Percentiles rank a stretch among this genome's conserved stretches.
Conservation (phyloP, 2,888 invertebrate genomes). For the Zhuqinia jingwanae region DNA sequence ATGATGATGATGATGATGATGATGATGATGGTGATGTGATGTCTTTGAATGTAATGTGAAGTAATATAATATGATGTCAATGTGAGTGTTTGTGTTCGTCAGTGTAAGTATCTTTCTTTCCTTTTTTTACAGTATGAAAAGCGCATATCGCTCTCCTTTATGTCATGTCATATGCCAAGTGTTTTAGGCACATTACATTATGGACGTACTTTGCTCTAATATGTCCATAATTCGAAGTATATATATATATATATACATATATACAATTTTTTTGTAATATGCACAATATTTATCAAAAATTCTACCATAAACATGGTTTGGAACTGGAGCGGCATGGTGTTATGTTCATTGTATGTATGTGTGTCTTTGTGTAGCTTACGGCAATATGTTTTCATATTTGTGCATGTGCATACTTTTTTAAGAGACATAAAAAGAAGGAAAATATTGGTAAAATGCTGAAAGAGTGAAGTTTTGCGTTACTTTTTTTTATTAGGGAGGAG, state of each 20-base stretch:
- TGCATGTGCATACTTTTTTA: no score
- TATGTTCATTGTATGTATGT: no score
- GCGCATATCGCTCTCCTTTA: not conserved
- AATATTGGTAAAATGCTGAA: slow-evolving; percentile 22
- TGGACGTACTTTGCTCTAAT: slow-evolving; percentile 10
- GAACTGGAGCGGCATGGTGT: no score
- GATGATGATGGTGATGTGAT: slow-evolving; percentile 60
- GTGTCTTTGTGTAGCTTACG: no score
- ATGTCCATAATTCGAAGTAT: not conserved
- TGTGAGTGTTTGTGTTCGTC: slow-evolving; percentile 54
- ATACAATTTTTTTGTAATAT: no score
- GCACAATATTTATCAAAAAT: no score
- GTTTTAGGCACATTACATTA: not conserved
- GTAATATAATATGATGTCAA: slow-evolving; percentile 67
- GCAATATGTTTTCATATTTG: no score
- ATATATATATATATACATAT: no score
- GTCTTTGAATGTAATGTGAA: slow-evolving; percentile 61
- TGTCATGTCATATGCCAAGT: not conserved
- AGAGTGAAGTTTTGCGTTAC: not conserved
- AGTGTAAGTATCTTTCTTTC: not conserved
- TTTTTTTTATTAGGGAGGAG: no score
- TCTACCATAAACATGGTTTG: no score
- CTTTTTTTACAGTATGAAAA: not conserved
- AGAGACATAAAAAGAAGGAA: slow-evolving; percentile 20
- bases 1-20: slow-evolving; percentile 60